A percentile compares a stretch with the other conserved stretches of the same genome.
These are phyloP conservation scores for Bubo blakistoni DNA, from an alignment of 2,113 vertebrate genomes.

Conservation along the genomic window DNA sequence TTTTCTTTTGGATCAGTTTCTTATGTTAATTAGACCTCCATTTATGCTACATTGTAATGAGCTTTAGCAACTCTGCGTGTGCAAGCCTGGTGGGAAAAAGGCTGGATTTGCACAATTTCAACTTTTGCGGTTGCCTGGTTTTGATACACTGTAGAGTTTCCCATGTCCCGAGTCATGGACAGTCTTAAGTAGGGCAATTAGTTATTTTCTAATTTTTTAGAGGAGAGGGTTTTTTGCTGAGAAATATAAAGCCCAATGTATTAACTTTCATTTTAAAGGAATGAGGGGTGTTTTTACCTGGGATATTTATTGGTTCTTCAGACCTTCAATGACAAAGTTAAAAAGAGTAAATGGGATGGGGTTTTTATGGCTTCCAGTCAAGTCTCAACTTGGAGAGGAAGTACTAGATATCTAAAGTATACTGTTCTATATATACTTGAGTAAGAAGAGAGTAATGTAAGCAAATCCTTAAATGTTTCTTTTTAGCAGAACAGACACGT, in stretches of 20 bases:
- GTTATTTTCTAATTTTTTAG: neutral
- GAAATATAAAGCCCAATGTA: neutral
- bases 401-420: neutral
- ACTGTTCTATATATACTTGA: neutral
- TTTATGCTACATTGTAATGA: constrained; percentile 45
- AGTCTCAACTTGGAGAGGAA: neutral
- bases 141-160: neutral
- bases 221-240: neutral
- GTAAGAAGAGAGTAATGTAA: neutral
- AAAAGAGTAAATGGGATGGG: neutral
- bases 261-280: neutral
- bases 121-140: neutral
- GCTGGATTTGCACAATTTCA: neutral
- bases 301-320: neutral
- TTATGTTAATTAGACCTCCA: constrained; percentile 47
- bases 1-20: constrained; percentile 45
- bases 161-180: neutral
- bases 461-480: neutral
- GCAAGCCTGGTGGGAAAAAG: constrained; percentile 21
- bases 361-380: neutral
- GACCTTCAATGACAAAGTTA: neutral
- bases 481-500: neutral
- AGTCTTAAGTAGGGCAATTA: neutral
- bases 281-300: neutral
- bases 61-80: neutral